phyloP scores from a whole-genome alignment of 2,888 invertebrate genomes.

The Elegia similella region DNA sequence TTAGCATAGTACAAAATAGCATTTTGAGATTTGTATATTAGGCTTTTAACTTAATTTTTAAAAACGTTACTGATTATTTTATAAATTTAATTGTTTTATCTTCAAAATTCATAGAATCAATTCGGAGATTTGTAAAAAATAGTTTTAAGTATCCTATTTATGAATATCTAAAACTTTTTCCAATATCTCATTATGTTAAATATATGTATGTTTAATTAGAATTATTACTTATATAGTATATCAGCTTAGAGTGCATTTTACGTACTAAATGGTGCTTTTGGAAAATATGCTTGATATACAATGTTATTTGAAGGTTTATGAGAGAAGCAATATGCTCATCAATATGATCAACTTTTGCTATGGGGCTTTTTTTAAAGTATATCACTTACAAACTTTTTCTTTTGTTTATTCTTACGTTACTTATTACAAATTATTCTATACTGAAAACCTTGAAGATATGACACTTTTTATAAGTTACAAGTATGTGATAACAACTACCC shows the following conservation, averaged over 20 bases:
- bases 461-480: too few relatives aligned
- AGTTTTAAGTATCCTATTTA: background rate
- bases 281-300: conserved; percentile 4
- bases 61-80: background rate
- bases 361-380: too few relatives aligned
- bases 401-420: too few relatives aligned
- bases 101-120: background rate
- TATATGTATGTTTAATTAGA: background rate
- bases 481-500: too few relatives aligned
- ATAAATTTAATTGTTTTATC: background rate
- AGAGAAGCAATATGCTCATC: too few relatives aligned
- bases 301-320: too few relatives aligned
- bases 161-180: too few relatives aligned
- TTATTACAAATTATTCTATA: too few relatives aligned
- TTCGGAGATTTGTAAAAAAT: background rate
- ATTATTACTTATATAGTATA: background rate
- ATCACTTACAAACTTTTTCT: too few relatives aligned
- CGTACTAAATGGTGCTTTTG: conserved; percentile 13
- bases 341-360: too few relatives aligned
- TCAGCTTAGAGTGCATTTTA: conserved; percentile 14
- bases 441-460: too few relatives aligned
- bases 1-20: conserved; percentile 10
- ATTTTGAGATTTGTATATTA: background rate
- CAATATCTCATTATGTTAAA: background rate
- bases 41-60: background rate